Conservation (phyloP, 2,888 invertebrate genomes). For the Drosophila peninsularis region DNA sequence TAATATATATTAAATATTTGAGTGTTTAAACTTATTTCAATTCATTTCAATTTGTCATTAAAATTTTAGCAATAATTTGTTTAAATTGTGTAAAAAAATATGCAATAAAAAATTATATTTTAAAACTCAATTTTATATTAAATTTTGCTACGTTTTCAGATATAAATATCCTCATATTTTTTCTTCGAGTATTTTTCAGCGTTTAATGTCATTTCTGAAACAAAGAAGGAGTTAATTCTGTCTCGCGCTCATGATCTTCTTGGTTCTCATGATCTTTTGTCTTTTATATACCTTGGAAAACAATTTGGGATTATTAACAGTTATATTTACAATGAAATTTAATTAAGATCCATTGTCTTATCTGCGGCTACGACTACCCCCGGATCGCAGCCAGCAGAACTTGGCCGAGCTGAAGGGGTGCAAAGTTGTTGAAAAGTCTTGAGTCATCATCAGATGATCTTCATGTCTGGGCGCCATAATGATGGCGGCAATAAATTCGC, state of each 20-base stretch:
- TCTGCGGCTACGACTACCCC: conserved; percentile 28
- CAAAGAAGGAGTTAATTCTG: background rate
- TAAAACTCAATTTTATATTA: too few relatives aligned
- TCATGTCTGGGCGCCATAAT: conserved; percentile 65
- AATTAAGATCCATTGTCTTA: conserved; percentile 71
- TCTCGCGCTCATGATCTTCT: background rate
- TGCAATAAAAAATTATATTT: too few relatives aligned
- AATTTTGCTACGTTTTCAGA: background rate
- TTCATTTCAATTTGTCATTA: too few relatives aligned
- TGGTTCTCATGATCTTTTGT: conserved; percentile 7
- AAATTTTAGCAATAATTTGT: too few relatives aligned
- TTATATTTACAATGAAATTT: conserved; percentile 46
- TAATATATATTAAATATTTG: too few relatives aligned
- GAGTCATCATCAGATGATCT: conserved; percentile 59
- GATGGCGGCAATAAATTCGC: conserved; percentile 79
- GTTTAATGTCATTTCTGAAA: background rate
- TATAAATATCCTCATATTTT: background rate
- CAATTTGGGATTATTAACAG: conserved; percentile 38
- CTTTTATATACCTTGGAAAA: conserved; percentile 28
- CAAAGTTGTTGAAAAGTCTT: conserved; percentile 65
- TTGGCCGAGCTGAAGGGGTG: conserved; percentile 53
- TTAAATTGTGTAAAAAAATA: too few relatives aligned
- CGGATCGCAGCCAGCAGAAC: conserved; percentile 61
- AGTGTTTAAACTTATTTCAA: too few relatives aligned
- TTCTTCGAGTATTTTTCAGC: too few relatives aligned